A percentile compares a stretch with the other conserved stretches of the same genome.
These are phyloP conservation scores for Drosophila saltans DNA, from an alignment of 1,140 invertebrate genomes.

Conservation along the genomic window DNA sequence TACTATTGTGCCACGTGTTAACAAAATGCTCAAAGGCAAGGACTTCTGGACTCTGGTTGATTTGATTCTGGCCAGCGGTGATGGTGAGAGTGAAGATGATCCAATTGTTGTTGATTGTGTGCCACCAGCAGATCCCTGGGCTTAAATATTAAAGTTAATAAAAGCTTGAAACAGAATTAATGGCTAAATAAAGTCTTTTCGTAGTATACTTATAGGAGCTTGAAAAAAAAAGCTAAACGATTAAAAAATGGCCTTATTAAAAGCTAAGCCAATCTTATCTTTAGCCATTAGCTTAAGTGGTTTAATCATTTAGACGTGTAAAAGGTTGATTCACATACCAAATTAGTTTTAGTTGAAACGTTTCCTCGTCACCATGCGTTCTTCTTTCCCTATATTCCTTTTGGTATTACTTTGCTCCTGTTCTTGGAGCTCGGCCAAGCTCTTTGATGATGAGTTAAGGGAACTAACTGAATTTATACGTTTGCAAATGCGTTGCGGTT, in stretches of 20 bases:
- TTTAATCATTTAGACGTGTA: conserved; percentile 4
- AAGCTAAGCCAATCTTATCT: conserved; percentile 20
- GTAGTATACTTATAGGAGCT: conserved; percentile 38
- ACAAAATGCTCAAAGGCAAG: conserved; percentile 76
- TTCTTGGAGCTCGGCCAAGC: conserved; percentile 46
- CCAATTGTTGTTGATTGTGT: conserved; percentile 72
- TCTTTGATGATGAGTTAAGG: conserved; percentile 72
- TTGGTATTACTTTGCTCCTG: conserved; percentile 38
- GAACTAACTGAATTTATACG: conserved; percentile 74
- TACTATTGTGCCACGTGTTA: conserved; percentile 65
- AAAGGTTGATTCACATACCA: not conserved
- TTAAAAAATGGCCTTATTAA: not conserved
- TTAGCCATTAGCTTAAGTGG: conserved; percentile 11
- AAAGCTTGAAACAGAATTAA: conserved; percentile 2
- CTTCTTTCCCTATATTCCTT: conserved; percentile 33
- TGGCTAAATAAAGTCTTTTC: not conserved
- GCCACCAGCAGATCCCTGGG: conserved; percentile 74
- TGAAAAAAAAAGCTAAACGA: not conserved
- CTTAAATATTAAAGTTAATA: conserved; percentile 45
- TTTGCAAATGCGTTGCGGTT: conserved; percentile 77
- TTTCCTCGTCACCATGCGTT: conserved; percentile 43
- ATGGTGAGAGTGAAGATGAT: conserved; percentile 69
- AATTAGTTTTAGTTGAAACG: conserved; percentile 22
- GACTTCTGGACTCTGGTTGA: conserved; percentile 78
- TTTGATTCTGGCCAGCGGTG: conserved; percentile 65